Conservation (phyloP, 2,888 invertebrate species). For the Acanthosoma haemorrhoidale region DNA sequence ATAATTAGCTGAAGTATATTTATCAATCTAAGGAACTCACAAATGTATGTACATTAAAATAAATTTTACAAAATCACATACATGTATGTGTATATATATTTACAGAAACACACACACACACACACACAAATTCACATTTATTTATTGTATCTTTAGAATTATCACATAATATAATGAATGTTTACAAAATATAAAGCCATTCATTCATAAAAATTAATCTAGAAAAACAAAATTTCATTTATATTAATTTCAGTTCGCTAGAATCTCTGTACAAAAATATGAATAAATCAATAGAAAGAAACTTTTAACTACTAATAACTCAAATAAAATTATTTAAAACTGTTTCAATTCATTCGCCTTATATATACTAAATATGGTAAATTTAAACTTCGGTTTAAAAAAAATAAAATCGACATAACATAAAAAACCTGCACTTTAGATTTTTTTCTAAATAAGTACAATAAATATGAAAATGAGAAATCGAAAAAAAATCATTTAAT, state of each 20-base stretch:
- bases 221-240: background rate
- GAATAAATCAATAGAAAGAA: background rate
- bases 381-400: background rate
- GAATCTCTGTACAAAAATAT: background rate
- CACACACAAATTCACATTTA: background rate
- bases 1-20: conserved; percentile 2
- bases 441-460: background rate
- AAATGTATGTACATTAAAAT: conserved; percentile 4
- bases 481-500: no score
- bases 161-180: conserved; percentile 25
- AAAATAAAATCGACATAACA: background rate
- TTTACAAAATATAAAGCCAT: conserved; percentile 26
- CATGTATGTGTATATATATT: background rate
- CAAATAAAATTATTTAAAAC: no score
- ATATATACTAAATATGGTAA: background rate
- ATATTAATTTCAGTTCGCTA: background rate
- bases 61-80: background rate
- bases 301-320: no score
- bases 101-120: background rate
- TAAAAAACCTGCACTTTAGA: background rate
- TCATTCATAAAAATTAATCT: conserved; percentile 10
- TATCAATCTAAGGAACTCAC: conserved; percentile 11
- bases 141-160: background rate
- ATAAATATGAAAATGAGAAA: background rate
- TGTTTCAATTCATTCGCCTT: no score